phyloP scores from a whole-genome alignment of 2,113 vertebrate species.

The Syrrhaptes paradoxus region DNA sequence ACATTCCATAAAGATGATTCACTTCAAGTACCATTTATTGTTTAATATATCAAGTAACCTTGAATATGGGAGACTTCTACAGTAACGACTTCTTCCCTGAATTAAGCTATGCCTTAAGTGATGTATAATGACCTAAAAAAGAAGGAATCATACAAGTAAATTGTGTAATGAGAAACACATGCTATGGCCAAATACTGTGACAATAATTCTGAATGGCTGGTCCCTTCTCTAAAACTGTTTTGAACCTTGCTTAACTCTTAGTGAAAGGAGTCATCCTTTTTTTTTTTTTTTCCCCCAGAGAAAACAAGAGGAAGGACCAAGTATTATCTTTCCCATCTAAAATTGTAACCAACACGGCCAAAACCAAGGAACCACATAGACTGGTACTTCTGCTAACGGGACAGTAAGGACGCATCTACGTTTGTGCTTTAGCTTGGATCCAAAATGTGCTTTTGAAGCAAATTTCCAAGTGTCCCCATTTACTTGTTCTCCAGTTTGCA shows the following conservation, averaged over 20 bases:
- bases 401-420: background rate
- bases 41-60: background rate
- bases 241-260: background rate
- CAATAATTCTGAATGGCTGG: background rate
- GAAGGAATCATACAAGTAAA: background rate
- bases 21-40: background rate
- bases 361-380: background rate
- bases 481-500: background rate
- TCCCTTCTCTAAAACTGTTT: background rate
- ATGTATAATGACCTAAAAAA: background rate
- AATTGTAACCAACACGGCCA: background rate
- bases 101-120: background rate
- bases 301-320: background rate
- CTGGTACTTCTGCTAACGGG: background rate
- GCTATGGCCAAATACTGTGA: background rate
- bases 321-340: background rate
- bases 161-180: background rate
- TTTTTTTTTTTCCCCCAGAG: background rate
- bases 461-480: background rate
- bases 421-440: background rate
- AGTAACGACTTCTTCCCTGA: background rate
- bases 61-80: background rate
- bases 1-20: background rate
- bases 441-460: background rate
- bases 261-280: background rate